phyloP scores from a whole-genome alignment of 2,888 invertebrate genomes.

The Archaeoteleia sp. region DNA sequence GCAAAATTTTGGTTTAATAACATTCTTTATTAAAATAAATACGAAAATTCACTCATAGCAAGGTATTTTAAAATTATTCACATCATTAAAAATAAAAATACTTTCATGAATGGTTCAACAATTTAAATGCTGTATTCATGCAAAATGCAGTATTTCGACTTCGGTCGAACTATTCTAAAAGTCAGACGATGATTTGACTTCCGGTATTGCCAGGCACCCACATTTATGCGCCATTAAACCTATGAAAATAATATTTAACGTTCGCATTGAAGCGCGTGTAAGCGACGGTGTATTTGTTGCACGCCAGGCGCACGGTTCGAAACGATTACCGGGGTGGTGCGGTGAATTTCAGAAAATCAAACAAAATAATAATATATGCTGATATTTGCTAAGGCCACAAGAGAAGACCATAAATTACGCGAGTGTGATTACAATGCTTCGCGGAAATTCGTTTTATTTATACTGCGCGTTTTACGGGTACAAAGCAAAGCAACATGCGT shows the following conservation, averaged over 20 bases:
- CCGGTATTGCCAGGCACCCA: constrained; percentile 3
- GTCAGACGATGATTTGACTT: too few species aligned
- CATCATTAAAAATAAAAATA: too few species aligned
- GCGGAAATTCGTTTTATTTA: constrained; percentile 16
- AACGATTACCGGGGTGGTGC: neutral
- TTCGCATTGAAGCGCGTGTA: too few species aligned
- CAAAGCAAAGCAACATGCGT: constrained; percentile 12
- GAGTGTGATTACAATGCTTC: constrained; percentile 12
- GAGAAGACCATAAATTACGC: constrained; percentile 19
- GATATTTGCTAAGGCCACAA: constrained; percentile 8
- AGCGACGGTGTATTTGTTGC: too few species aligned
- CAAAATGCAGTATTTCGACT: too few species aligned
- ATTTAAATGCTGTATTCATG: too few species aligned
- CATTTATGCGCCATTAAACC: neutral
- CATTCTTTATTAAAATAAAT: too few species aligned
- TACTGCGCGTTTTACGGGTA: constrained; percentile 12
- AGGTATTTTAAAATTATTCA: too few species aligned
- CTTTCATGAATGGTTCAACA: too few species aligned
- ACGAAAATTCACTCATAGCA: too few species aligned
- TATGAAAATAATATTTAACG: constrained; percentile 10
- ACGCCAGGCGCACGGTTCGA: neutral
- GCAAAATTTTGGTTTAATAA: too few species aligned
- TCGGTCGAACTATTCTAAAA: too few species aligned
- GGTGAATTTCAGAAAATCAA: constrained; percentile 2
- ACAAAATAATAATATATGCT: constrained; percentile 12